Conservation (phyloP, 1,140 invertebrate genomes). For the Aleiodes sp. region DNA sequence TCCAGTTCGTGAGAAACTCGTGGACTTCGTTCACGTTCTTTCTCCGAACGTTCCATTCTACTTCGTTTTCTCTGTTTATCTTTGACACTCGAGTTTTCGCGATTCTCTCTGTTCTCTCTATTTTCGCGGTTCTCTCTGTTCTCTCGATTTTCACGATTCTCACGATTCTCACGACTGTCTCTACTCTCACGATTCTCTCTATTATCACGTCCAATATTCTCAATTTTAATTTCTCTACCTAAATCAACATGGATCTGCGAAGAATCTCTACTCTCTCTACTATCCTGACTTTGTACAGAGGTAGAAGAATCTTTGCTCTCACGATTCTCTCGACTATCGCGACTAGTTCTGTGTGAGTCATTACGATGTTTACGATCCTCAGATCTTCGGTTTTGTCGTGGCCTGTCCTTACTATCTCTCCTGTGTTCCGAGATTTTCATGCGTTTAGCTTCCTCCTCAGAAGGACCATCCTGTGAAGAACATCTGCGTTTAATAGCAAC, state of each 20-base stretch:
- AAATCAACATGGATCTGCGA: background rate
- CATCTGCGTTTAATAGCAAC: slow-evolving; percentile 76
- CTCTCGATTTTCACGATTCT: slow-evolving; percentile 20
- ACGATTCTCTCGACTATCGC: slow-evolving; percentile 56
- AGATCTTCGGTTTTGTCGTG: slow-evolving; percentile 59
- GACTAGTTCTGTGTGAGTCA: slow-evolving; percentile 57
- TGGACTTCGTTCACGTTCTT: slow-evolving; percentile 56
- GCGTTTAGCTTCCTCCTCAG: slow-evolving; percentile 76
- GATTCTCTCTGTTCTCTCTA: slow-evolving; percentile 37
- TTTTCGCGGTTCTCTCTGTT: slow-evolving; percentile 32
- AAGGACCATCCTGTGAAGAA: slow-evolving; percentile 78
- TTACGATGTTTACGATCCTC: slow-evolving; percentile 63
- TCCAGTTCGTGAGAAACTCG: slow-evolving; percentile 65
- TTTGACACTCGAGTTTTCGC: slow-evolving; percentile 31
- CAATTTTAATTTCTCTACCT: background rate
- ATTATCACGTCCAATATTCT: slow-evolving; percentile 37
- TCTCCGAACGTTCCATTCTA: slow-evolving; percentile 36
- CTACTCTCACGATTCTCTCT: slow-evolving; percentile 43
- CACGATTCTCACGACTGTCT: slow-evolving; percentile 15
- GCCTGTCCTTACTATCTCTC: slow-evolving; percentile 78
- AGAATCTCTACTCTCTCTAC: slow-evolving; percentile 41
- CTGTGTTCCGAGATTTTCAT: slow-evolving; percentile 73
- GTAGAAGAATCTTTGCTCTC: slow-evolving; percentile 31
- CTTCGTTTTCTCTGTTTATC: slow-evolving; percentile 39
- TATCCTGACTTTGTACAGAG: slow-evolving; percentile 24